Base-by-base conservation (phyloP, 1,140 invertebrate genomes). In the Anagrus nilaparvatae region DNA sequence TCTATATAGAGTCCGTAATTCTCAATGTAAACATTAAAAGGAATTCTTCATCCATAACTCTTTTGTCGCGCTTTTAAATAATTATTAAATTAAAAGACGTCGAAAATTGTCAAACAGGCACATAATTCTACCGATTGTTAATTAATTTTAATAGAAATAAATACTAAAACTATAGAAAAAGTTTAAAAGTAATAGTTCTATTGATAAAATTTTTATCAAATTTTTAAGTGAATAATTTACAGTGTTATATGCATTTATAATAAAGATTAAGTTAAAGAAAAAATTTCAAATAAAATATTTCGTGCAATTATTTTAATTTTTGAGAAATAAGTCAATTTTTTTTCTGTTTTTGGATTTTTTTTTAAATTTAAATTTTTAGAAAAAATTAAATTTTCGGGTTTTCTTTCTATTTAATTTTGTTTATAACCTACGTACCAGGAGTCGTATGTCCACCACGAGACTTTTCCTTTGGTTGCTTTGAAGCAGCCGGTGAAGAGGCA, bases 381-480 rank as follows among this genome's bases (percentile, higher is more conserved):
- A 18, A 18, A 12, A 33, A 17, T 33, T 16, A 17, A 33, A 18
- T 33, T 17, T 20, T 33, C n/a, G n/a, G 24, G 24, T 27, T 27
- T 6, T 27, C 8, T 39, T 27, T 39, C 27, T 21, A 6, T 28
- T 39, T 21, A 28, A 45, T 23, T 40, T 24, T 48, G 4, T 18
- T 21, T 35, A 14, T 18, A 35, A 18, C 7, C 50, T 52, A 65
- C 62, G 56, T 67, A 69, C 66, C 66, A 63, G 66, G 63, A 17
- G 63, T 66, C 20, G 58, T 65, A 47, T 69, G 60, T 60, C 63
- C 61, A 40, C 66, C 43, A 54, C 61, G 62, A 18, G 63, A 56
- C 54, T 59, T 65, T 34, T 68, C 65, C 58, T 65, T 67, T 49
- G 52, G 46, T 27, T 60, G 58, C 39, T 17, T 58, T 61, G 48